A percentile compares a stretch with the other conserved stretches of the same genome.
Evolutionary conservation across 2,113 vertebrate species (phyloP).

Genomic region (Leiothrix lutea): DNA sequence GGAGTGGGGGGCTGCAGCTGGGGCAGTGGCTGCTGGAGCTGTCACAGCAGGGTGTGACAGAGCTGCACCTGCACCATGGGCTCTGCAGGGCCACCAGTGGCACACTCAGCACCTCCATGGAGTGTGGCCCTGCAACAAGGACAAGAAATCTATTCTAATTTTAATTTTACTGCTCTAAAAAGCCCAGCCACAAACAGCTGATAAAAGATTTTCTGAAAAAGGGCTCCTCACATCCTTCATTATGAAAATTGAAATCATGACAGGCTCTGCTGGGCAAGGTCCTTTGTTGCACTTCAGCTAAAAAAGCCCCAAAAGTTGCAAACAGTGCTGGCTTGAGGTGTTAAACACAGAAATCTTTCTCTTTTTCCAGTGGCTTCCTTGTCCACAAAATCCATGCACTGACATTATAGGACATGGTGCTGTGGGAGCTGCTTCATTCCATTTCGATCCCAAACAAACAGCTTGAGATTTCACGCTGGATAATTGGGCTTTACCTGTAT

Average conservation of each 20-base stretch:
- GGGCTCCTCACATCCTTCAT: not conserved
- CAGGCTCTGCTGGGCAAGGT: not conserved
- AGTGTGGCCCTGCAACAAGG: not conserved
- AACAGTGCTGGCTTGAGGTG: not conserved
- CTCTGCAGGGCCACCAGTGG: not conserved
- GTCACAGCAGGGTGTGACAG: not conserved
- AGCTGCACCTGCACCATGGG: not conserved
- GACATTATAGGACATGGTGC: not conserved
- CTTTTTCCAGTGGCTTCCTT: not conserved
- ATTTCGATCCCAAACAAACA: constrained; percentile 39
- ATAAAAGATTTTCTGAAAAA: not conserved
- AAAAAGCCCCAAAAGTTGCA: too few relatives aligned
- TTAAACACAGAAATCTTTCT: not conserved
- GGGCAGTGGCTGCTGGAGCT: not conserved
- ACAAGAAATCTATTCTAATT: not conserved
- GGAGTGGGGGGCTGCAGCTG: not conserved
- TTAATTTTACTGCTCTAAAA: not conserved
- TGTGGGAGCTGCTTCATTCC: not conserved
- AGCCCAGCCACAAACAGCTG: not conserved
- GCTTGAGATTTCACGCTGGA: not conserved
- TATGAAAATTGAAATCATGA: not conserved
- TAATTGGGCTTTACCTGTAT: constrained; percentile 47
- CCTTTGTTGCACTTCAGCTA: too few relatives aligned
- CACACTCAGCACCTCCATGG: not conserved
- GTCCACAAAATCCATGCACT: not conserved